These are phyloP conservation scores for Bactericera cockerelli DNA, from an alignment of 1,140 invertebrate genomes.

Conservation along the genomic window DNA sequence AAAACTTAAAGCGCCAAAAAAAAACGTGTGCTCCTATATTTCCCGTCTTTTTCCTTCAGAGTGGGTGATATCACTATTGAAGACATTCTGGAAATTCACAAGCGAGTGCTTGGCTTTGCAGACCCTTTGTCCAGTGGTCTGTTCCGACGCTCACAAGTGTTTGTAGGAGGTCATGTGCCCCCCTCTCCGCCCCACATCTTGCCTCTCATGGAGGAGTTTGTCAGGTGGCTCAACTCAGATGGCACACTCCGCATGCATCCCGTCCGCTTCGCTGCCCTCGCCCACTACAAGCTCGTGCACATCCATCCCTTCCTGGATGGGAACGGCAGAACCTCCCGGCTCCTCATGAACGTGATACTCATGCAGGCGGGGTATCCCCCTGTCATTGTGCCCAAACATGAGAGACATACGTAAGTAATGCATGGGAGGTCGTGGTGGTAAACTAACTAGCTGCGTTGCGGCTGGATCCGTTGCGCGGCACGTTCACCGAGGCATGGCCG, in stretches of 20 bases:
- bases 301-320: slow-evolving; percentile 89
- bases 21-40: too few species aligned
- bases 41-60: slow-evolving; percentile 29
- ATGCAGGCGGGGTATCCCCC: slow-evolving; percentile 96
- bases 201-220: slow-evolving; percentile 70
- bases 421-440: too few species aligned
- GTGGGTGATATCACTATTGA: slow-evolving; percentile 55
- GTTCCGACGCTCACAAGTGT: slow-evolving; percentile 74
- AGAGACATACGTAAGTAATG: slow-evolving; percentile 37
- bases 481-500: too few species aligned
- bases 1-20: too few species aligned
- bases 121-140: slow-evolving; percentile 75
- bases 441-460: too few species aligned
- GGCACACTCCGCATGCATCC: slow-evolving; percentile 68
- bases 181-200: slow-evolving; percentile 65
- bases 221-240: slow-evolving; percentile 81
- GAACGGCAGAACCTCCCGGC: slow-evolving; percentile 83
- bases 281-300: slow-evolving; percentile 91
- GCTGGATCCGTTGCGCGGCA: too few species aligned
- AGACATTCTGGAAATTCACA: slow-evolving; percentile 86
- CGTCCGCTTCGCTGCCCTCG: slow-evolving; percentile 79
- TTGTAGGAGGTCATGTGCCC: slow-evolving; percentile 80
- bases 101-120: slow-evolving; percentile 81
- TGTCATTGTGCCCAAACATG: slow-evolving; percentile 85
- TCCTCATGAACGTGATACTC: slow-evolving; percentile 94